Percentiles rank a stretch among this genome's conserved stretches.
Conservation (phyloP, 2,888 invertebrate genomes). For the Yponomeuta evonymella region DNA sequence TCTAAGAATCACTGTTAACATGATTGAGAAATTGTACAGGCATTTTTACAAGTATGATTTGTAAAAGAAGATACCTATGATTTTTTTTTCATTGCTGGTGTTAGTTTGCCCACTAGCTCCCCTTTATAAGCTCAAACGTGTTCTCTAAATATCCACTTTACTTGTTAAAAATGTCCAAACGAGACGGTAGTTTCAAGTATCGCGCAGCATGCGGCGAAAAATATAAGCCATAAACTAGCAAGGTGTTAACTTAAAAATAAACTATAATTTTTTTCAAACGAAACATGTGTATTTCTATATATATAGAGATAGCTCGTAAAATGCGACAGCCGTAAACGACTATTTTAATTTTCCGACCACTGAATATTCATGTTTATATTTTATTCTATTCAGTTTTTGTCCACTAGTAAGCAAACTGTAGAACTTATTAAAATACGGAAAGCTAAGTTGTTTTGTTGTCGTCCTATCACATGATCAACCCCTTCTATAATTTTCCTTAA, state of each 20-base stretch:
- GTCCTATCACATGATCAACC: too few species aligned
- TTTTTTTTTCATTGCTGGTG: neutral
- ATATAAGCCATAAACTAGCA: neutral
- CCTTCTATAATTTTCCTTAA: too few species aligned
- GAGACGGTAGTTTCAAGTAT: neutral
- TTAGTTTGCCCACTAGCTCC: constrained; percentile 16
- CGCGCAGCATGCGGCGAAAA: neutral
- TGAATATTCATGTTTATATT: too few species aligned
- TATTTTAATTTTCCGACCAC: neutral
- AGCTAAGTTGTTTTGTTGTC: too few species aligned
- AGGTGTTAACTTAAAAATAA: neutral
- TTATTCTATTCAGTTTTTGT: too few species aligned
- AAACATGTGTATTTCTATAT: neutral
- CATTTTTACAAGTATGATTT: too few species aligned
- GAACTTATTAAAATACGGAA: too few species aligned
- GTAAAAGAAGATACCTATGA: too few species aligned
- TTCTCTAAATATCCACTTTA: neutral
- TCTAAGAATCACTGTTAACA: too few species aligned
- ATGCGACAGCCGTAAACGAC: neutral
- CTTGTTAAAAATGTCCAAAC: neutral
- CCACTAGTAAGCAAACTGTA: too few species aligned
- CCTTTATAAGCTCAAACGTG: neutral
- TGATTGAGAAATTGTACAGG: too few species aligned
- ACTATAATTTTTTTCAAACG: neutral
- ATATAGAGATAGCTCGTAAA: neutral